Percentiles rank a stretch among this genome's conserved stretches.
Evolutionary conservation across 1,140 invertebrate genomes (phyloP).

Genomic region (Aphis gossypii): DNA sequence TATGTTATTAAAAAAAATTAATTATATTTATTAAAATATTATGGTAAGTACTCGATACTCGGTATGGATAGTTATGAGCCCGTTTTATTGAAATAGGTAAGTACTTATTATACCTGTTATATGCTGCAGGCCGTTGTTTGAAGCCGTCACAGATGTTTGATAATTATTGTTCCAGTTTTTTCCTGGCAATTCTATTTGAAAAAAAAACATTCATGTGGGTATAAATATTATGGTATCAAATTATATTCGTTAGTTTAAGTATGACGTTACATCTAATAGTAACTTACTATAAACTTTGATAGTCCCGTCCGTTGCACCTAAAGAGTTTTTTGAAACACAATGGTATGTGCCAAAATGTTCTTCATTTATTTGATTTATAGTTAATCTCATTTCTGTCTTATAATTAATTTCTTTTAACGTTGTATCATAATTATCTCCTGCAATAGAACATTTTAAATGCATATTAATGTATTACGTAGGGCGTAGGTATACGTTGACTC

Average conservation of each 20-base stretch:
- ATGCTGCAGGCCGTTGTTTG: constrained; percentile 3
- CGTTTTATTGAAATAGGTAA: background rate
- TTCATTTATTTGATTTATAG: constrained; percentile 77
- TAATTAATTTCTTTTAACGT: constrained; percentile 68
- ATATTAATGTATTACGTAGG: background rate
- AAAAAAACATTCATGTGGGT: background rate
- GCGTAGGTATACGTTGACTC: no score
- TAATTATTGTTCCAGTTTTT: constrained; percentile 49
- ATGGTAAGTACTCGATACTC: background rate
- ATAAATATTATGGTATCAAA: background rate
- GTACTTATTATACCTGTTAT: background rate
- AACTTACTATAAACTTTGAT: constrained; percentile 88
- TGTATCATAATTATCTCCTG: constrained; percentile 68
- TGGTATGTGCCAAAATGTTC: constrained; percentile 84
- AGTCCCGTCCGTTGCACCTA: constrained; percentile 89
- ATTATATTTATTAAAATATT: background rate
- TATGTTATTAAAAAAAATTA: no score
- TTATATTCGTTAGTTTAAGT: constrained; percentile 66
- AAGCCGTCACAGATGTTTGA: constrained; percentile 24
- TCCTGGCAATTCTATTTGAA: constrained; percentile 12
- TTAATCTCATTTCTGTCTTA: constrained; percentile 84
- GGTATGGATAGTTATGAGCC: no score
- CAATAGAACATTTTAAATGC: constrained; percentile 32
- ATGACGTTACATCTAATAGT: background rate
- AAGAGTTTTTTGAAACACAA: constrained; percentile 90